Conservation (phyloP, 1,140 invertebrate genomes). For the Magallana angulata region DNA sequence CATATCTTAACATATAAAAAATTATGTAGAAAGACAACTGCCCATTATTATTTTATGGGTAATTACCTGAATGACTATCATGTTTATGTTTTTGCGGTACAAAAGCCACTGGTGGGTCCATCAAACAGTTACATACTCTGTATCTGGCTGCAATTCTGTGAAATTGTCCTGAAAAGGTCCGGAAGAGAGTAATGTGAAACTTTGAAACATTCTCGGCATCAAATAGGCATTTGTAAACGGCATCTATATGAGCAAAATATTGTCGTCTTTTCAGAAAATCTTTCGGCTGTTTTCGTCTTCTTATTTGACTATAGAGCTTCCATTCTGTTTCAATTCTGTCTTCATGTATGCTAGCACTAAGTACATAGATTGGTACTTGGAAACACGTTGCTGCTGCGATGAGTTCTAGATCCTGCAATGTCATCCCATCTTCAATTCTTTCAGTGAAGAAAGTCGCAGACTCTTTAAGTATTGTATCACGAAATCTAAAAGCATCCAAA, state of each 20-base stretch:
- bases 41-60: neutral
- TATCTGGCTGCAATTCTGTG: neutral
- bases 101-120: neutral
- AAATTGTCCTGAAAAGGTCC: constrained; percentile 10
- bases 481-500: neutral
- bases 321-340: neutral
- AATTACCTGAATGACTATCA: neutral
- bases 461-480: neutral
- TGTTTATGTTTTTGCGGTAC: neutral
- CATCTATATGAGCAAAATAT: neutral
- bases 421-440: constrained; percentile 19
- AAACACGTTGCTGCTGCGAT: constrained; percentile 29
- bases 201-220: neutral
- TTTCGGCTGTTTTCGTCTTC: neutral
- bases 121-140: constrained; percentile 1
- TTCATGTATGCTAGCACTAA: constrained; percentile 1
- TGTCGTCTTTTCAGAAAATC: neutral
- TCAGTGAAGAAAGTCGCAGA: neutral
- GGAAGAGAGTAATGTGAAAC: neutral
- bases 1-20: neutral
- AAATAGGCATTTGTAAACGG: neutral
- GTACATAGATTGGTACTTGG: constrained; percentile 38
- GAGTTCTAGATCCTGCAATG: constrained; percentile 20
- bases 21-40: neutral
- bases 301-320: neutral